Conservation (phyloP, 2,113 vertebrate genomes). For the Penelope pileata region DNA sequence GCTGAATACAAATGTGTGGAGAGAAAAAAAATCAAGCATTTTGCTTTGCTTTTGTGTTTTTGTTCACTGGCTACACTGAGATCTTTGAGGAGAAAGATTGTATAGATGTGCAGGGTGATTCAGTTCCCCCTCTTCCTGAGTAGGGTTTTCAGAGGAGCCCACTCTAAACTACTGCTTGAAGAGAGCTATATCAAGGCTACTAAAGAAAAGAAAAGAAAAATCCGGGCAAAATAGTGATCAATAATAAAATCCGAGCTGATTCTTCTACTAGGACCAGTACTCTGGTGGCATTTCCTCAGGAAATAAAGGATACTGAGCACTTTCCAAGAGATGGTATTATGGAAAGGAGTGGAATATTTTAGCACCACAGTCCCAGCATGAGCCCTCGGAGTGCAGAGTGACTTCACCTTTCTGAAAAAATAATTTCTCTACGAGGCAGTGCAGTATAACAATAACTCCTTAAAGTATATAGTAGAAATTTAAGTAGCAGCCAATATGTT, state of each 20-base stretch:
- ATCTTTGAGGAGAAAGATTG: constrained; percentile 46
- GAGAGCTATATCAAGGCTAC: not conserved
- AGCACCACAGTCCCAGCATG: not conserved
- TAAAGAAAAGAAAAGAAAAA: constrained; percentile 6
- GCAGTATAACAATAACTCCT: not conserved
- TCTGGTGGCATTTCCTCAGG: not conserved
- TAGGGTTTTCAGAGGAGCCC: not conserved
- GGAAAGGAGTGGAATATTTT: not conserved
- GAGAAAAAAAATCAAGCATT: constrained; percentile 53
- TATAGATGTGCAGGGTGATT: constrained; percentile 24
- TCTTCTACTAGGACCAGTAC: not conserved
- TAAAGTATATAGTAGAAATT: not conserved
- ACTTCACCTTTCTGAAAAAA: not conserved
- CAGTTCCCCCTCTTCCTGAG: not conserved
- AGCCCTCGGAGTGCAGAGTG: not conserved
- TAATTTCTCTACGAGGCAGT: not conserved
- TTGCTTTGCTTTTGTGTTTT: constrained; percentile 32
- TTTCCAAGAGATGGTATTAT: not conserved
- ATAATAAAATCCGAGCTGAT: not conserved
- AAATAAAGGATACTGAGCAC: not conserved
- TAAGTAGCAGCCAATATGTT: not conserved
- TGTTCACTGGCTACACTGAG: constrained; percentile 45
- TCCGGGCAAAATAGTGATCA: not conserved
- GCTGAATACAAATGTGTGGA: constrained; percentile 62
- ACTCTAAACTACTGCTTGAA: not conserved